A percentile compares a stretch with the other conserved stretches of the same genome.
These are phyloP conservation scores for Deilephila elpenor DNA, from an alignment of 2,888 invertebrate genomes.

Conservation along the genomic window DNA sequence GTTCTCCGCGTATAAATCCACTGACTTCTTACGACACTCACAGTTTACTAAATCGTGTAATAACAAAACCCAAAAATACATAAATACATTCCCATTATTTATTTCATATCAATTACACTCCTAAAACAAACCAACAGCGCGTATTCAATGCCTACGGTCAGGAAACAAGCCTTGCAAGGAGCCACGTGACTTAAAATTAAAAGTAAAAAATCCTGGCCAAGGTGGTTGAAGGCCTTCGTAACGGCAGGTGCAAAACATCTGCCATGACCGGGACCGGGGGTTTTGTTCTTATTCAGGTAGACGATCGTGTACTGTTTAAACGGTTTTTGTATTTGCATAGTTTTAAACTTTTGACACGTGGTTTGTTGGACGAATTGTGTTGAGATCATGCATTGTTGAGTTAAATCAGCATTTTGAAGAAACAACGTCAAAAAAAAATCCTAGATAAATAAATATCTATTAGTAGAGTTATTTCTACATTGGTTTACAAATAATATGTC, in stretches of 20 bases:
- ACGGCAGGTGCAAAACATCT: conserved; percentile 23
- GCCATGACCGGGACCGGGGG: conserved; percentile 13
- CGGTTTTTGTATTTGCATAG: conserved; percentile 4
- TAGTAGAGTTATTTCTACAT: too few relatives aligned
- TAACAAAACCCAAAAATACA: too few relatives aligned
- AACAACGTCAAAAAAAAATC: too few relatives aligned
- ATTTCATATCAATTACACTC: neutral
- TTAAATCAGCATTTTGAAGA: too few relatives aligned
- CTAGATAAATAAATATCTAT: too few relatives aligned
- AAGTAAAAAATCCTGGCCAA: conserved; percentile 15
- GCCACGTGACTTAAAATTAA: neutral
- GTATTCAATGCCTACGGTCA: neutral
- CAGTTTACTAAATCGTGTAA: too few relatives aligned
- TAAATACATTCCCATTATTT: too few relatives aligned
- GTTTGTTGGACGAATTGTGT: neutral
- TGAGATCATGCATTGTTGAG: too few relatives aligned
- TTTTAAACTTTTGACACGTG: neutral
- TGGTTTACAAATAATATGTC: too few relatives aligned
- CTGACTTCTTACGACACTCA: too few relatives aligned
- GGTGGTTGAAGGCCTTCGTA: neutral
- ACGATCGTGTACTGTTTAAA: neutral
- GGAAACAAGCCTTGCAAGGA: neutral
- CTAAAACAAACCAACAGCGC: neutral
- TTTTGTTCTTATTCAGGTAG: conserved; percentile 20
- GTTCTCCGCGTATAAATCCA: too few relatives aligned